Percentiles rank a stretch among this genome's conserved stretches.
Evolutionary conservation across 2,797 vertebrate genomes (phyloP).

Genomic region (Gambusia yucatana): DNA sequence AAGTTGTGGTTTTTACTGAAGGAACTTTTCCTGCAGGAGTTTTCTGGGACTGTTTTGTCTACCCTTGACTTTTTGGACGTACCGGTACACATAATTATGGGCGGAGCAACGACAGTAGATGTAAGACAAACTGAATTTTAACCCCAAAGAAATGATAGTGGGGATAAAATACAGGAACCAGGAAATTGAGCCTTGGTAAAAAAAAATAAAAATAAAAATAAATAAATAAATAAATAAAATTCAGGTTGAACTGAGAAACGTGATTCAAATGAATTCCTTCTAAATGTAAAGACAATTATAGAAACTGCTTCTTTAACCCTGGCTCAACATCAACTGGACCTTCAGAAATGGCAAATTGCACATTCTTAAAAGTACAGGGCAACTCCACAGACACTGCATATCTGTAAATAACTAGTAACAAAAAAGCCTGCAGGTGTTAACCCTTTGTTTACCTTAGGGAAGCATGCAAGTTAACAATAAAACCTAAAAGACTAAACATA

Average conservation of each 20-base stretch:
- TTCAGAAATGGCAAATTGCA: not conserved
- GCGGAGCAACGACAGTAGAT: not conserved
- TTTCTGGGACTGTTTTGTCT: not conserved
- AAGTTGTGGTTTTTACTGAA: not conserved
- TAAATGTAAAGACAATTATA: not conserved
- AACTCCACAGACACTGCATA: not conserved
- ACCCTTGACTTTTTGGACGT: not conserved
- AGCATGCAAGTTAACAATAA: not conserved
- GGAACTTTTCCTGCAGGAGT: not conserved
- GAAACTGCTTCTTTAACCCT: not conserved
- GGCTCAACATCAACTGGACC: not conserved
- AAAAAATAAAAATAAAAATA: not conserved
- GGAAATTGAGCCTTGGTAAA: not conserved
- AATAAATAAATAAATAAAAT: no score
- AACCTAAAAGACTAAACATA: not conserved
- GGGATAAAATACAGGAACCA: not conserved
- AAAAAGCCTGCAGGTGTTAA: not conserved
- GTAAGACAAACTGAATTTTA: not conserved
- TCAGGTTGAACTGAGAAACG: not conserved
- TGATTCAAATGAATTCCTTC: not conserved
- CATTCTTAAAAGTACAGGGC: not conserved
- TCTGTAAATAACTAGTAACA: not conserved
- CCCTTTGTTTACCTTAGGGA: not conserved
- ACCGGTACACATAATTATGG: not conserved
- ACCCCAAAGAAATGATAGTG: not conserved